Evolutionary conservation across 2,113 vertebrate species (phyloP).

Genomic region (Nettapus auritus): DNA sequence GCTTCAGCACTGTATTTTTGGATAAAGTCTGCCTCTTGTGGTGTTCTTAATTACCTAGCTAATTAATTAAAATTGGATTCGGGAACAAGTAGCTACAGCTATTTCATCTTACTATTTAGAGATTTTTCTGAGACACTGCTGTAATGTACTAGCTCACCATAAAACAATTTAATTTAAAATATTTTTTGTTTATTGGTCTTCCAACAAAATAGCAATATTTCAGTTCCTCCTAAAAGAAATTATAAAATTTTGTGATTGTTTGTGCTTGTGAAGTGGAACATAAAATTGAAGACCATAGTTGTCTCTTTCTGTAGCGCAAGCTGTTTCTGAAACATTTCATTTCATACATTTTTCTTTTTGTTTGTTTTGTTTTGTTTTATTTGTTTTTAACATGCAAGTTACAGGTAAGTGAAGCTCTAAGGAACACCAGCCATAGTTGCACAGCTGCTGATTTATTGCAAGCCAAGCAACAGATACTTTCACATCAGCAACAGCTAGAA

Average conservation of each 20-base stretch:
- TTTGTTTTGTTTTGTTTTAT: too few relatives aligned
- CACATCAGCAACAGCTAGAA: constrained; percentile 89
- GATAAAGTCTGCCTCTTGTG: background rate
- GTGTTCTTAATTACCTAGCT: background rate
- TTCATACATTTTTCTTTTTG: background rate
- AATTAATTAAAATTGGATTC: background rate
- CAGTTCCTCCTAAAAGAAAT: background rate
- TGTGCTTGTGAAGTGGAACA: background rate
- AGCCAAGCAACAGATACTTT: constrained; percentile 88
- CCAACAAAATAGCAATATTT: background rate
- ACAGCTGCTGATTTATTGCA: constrained; percentile 92
- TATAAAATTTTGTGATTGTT: background rate
- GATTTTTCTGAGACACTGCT: background rate
- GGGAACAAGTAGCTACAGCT: background rate
- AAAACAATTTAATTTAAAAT: background rate
- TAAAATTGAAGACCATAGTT: background rate
- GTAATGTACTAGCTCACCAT: background rate
- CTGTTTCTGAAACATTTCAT: background rate
- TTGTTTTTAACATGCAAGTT: constrained; percentile 78
- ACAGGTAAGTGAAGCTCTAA: constrained; percentile 92
- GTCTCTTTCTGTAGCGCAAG: background rate
- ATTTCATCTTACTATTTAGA: background rate
- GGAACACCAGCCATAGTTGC: constrained; percentile 91
- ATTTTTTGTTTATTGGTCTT: background rate
- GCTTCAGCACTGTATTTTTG: background rate